Conservation (phyloP, 2,888 invertebrate genomes). For the Hylaea fasciaria region DNA sequence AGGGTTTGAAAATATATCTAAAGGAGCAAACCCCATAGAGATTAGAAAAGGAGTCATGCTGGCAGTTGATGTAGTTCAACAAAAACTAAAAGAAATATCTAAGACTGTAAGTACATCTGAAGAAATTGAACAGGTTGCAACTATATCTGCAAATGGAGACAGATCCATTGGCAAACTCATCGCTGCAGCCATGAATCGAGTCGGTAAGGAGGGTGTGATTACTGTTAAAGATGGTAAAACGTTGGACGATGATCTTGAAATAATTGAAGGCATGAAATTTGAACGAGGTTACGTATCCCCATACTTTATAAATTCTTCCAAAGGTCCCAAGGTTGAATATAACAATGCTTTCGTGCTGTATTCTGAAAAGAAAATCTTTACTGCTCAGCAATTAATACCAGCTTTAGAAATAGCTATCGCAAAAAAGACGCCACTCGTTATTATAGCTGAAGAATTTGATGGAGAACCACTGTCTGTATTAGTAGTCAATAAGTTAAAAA, state of each 20-base stretch:
- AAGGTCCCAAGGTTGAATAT: constrained; percentile 98
- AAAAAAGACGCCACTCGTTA: constrained; percentile 95
- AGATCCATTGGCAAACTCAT: constrained; percentile 94
- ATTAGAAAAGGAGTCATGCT: constrained; percentile 95
- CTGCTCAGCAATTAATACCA: constrained; percentile 96
- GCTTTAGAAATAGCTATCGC: constrained; percentile 97
- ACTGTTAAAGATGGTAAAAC: constrained; percentile 99
- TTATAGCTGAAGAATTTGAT: constrained; percentile 97
- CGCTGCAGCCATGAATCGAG: constrained; percentile 97
- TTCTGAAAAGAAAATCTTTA: constrained; percentile 98
- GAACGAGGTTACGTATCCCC: constrained; percentile 99
- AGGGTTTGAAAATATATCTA: constrained; percentile 98
- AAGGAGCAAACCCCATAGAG: constrained; percentile 98
- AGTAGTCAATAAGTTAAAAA: constrained; percentile 94
- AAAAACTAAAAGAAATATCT: constrained; percentile 93
- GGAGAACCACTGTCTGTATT: constrained; percentile 96
- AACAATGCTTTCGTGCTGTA: constrained; percentile 96
- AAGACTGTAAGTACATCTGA: constrained; percentile 97
- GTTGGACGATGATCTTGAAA: constrained; percentile 95
- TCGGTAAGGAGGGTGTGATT: constrained; percentile 99
- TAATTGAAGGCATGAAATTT: constrained; percentile 99
- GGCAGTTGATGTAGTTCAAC: constrained; percentile 96
- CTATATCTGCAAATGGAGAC: constrained; percentile 99
- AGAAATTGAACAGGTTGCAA: constrained; percentile 99
- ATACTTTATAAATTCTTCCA: constrained; percentile 99